Base-by-base conservation (phyloP, 2,113 vertebrate species). In the Cervus canadensis region DNA sequence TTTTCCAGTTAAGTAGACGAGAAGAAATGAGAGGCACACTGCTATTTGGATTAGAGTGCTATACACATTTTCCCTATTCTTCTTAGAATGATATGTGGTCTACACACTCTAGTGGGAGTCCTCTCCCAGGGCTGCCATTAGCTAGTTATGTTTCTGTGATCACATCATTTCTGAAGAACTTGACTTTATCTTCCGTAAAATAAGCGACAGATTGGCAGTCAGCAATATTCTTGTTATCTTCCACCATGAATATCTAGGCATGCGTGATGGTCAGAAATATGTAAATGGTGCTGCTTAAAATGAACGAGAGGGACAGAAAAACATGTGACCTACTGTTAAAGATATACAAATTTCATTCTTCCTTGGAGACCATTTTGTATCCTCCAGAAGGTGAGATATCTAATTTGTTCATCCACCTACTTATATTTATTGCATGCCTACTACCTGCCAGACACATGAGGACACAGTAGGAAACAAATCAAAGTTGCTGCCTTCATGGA, bases 1-100 rank as follows among this genome's bases (percentile, higher is more conserved):
- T 83, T 97, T 93, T 98, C 96, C 89, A 96, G 62, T 95, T 97
- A 94, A 50, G 59, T 92, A 64, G 43, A 88, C 23, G 33, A 97
- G 87, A 79, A 97, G 95, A 95, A 97, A 93, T 28, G 52, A 96
- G 19, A 84, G 26, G 16, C 36, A n/a, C 50, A 54, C 59, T 79
- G 30, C 60, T 94, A 86, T 95, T 93, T 94, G 89, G 83, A 93
- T 98, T 89, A 91, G 33, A 95, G 45, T 96, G 78, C 95, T 86
- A 84, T 13, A 95, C 23, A 92, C 36, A 86, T 48, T 91, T 95
- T 89, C 78, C 79, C 60, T 87, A 26, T 97, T 97, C 57, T 95
- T 97, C 64, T 57, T 3, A 64, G 52, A 5, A 59, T 76, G 52
- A 92, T 89, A 89, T 28, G 23, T 67, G 36, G 26, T 89, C 62